Evolutionary conservation across 2,888 invertebrate species (phyloP), one percentile per base, ranked within the genome.

Genomic region (Eupithecia inturbata): DNA sequence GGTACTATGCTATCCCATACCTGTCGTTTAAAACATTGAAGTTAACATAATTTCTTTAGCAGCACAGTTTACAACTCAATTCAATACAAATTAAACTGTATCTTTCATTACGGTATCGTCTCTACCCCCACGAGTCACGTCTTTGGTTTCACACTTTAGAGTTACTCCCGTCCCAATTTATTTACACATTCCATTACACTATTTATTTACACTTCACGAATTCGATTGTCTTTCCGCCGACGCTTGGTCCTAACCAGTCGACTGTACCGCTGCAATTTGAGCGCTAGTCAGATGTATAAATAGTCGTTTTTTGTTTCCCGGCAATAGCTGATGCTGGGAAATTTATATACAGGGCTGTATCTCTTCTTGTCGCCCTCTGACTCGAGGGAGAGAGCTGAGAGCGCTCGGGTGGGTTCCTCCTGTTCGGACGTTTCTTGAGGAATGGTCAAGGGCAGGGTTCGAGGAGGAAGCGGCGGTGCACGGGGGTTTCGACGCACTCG

Each of bases 401-500:
- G 84, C 1, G 94, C 92, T 76, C 92, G 82, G 62, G 91, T 86
- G 67, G 92, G 89, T 57, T 92, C 93, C 28, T 92, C 93, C 36
- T 91, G 91, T 6, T 88, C 85, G 12, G 78, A 83, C 71, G 57
- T 12, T 26, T 92, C 84, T 76, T 91, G 83, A 68, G 91, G 91
- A 28, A 77, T 45, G 85, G 79, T 53, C 87, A 93, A 45, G 85
- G 79, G 62, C 87, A 93, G 77, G 94, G 89, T 41, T 95, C 95
- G 71, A 95, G 94, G 28, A 96, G 96, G 95, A 81, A 97, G 96
- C 79, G 97, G 97, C 0, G 97, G 97, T 80, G 97, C 97, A 83
- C 97, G 96, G 0, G 97, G 97, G 92, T 97, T 97, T 79, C 97
- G 95, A 73, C 97, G 95, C 75, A 98, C 96, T 62, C 98, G 95